Base-by-base conservation (phyloP, 2,888 invertebrate species). In the Cataglyphis altisquamis region DNA sequence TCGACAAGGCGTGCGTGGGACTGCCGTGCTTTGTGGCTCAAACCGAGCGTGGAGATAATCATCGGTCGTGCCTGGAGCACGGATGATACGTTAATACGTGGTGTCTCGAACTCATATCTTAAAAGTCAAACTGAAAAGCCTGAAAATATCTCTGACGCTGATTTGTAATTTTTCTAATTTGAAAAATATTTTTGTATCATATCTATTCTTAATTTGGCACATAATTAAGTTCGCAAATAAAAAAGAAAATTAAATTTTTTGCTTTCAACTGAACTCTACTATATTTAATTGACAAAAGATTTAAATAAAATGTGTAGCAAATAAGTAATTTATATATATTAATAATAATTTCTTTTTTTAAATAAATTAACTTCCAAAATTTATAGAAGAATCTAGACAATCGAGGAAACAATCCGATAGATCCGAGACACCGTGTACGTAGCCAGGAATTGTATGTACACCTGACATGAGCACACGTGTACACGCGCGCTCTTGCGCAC, bases 1-100 rank as follows among this genome's bases (percentile, higher is more conserved):
- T 89, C 91, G 91, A 90, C 90, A 88, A 92, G 90, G 92, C 91
- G 91, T 90, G 92, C 92, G 92, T 92, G 92, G 91, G 92, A 91
- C 91, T 91, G 91, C 90, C 87, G 91, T 90, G 90, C 92, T 91
- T 91, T 90, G 92, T 92, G 89, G 92, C 88, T 92, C 85, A 90
- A 93, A 92, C 90, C 90, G 91, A 92, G 93, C 91, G 89, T 88
- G 88, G 91, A 92, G 93, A 93, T 93, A 93, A 92, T 91, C 89
- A 93, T 93, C 93, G 91, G 92, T 91, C 91, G 92, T 92, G 91
- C 89, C 89, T 74, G 89, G 86, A 86, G 84, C 88, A 63, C 87
- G 55, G 90, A 90, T 86, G 90, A 90, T 88, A 89, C 86, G 83
- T 83, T 67, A 45, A 68, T 78, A 78, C 72, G 25, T 32, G 78